phyloP scores from a whole-genome alignment of 2,797 vertebrate genomes.

The Sebastes vulpes region DNA sequence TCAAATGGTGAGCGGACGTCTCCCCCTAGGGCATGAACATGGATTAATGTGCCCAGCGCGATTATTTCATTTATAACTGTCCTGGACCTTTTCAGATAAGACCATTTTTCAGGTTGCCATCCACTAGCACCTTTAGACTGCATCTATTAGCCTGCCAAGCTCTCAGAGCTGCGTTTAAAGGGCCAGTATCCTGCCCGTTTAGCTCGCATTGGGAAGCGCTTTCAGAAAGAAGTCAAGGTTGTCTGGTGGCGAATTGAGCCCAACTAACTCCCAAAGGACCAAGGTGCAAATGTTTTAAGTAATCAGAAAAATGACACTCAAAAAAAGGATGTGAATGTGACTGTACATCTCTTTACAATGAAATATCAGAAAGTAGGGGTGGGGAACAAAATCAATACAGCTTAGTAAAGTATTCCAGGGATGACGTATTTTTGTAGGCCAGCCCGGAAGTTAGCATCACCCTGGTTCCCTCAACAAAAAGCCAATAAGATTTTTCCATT shows the following conservation, averaged over 20 bases:
- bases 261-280: not conserved
- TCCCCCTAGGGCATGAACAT: conserved; percentile 67
- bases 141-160: conserved; percentile 81
- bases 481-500: too few relatives aligned
- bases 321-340: not conserved
- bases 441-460: too few relatives aligned
- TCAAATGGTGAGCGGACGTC: conserved; percentile 71
- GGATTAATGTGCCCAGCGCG: conserved; percentile 79
- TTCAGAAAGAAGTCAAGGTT: conserved; percentile 40
- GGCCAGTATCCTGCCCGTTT: conserved; percentile 57
- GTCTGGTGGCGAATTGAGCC: conserved; percentile 21
- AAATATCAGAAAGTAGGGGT: not conserved
- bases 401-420: too few relatives aligned
- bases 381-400: too few relatives aligned
- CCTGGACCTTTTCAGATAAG: conserved; percentile 84
- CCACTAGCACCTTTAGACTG: conserved; percentile 82
- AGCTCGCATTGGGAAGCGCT: conserved; percentile 31
- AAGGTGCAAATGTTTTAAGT: conserved; percentile 30
- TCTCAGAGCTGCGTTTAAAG: conserved; percentile 78
- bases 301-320: conserved; percentile 5
- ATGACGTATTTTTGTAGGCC: too few relatives aligned
- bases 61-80: conserved; percentile 86
- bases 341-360: not conserved
- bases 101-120: conserved; percentile 84
- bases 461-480: too few relatives aligned